Base-by-base conservation (phyloP, 2,113 vertebrate genomes). In the Spea multiplicata region DNA sequence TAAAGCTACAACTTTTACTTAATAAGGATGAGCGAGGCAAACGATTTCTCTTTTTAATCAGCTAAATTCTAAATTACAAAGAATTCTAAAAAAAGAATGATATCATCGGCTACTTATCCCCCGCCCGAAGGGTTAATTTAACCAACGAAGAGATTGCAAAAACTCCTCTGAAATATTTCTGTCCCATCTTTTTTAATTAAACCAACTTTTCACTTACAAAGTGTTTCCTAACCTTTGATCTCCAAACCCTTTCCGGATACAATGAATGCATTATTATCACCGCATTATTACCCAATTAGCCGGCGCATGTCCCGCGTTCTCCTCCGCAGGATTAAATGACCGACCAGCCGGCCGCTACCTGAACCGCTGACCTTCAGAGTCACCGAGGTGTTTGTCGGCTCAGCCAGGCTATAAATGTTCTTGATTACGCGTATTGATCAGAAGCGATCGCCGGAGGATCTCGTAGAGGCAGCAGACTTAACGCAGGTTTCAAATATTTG, bases 201-300 rank as follows among this genome's bases (percentile, higher is more conserved):
- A 53, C 59, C 61, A 48, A 66, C 76, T 78, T 66, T 78, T 72
- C 76, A 53, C 76, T 64, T 12, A 49, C 30, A 10, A 6, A 46
- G 47, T 57, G 47, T 30, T 71, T 78, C 17, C 10, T 72, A 72
- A 72, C 69, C 76, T 78, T 71, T 78, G 76, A 78, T 78, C 69
- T 55, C 17, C 6, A 52, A 52, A 49, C 68, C 65, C 66, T 72
- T 72, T 64, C 10, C 68, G 55, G 69, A 52, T 78, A 66, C 70
- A 78, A 78, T 78, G 71, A 72, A 72, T 72, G 49, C n/a, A n/a
- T n/a, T 14, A 78, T 78, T 72, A 78, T 78, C 72, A 65, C 44
- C 50, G 49, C 59, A 72, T 78, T 78, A 79, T 66, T 66, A 79
- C 50, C 67, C 69, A 72, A 71, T 79, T 79, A 73, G 59, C 5